These are phyloP conservation scores for Melangyna quadrimaculata DNA, from an alignment of 2,888 invertebrate species.

Conservation along the genomic window DNA sequence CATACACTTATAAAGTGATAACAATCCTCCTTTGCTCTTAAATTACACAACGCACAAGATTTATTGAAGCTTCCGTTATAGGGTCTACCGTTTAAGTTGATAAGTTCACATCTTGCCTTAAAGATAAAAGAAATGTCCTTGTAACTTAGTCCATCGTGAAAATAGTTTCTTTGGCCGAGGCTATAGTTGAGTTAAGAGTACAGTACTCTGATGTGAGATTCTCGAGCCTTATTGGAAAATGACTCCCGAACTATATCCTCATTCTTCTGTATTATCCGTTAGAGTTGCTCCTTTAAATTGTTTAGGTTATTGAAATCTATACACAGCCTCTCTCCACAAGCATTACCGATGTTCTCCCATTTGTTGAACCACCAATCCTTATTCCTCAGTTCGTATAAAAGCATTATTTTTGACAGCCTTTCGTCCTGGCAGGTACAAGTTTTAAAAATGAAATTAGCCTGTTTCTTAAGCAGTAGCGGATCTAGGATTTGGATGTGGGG, in stretches of 20 bases:
- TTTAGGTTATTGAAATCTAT: too few species aligned
- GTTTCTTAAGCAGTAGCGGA: too few species aligned
- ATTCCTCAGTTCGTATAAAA: background rate
- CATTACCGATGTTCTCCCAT: too few species aligned
- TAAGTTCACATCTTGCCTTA: background rate
- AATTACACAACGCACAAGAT: too few species aligned
- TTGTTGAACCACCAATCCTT: background rate
- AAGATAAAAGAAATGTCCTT: too few species aligned
- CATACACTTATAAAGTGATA: too few species aligned
- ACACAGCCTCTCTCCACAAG: background rate
- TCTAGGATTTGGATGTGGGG: too few species aligned
- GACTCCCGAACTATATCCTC: background rate
- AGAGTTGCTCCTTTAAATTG: background rate
- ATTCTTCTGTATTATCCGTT: background rate
- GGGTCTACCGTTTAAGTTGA: background rate
- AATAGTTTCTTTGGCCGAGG: slow-evolving; percentile 1
- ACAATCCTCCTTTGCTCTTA: too few species aligned
- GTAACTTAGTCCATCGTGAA: background rate
- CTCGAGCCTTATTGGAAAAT: background rate
- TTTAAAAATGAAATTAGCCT: background rate
- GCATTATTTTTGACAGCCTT: background rate
- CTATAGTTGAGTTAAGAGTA: background rate
- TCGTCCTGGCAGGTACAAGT: background rate
- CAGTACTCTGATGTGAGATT: background rate
- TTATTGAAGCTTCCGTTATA: background rate